These are phyloP conservation scores for Calephelis perditalis DNA, from an alignment of 2,888 invertebrate species.

Conservation along the genomic window DNA sequence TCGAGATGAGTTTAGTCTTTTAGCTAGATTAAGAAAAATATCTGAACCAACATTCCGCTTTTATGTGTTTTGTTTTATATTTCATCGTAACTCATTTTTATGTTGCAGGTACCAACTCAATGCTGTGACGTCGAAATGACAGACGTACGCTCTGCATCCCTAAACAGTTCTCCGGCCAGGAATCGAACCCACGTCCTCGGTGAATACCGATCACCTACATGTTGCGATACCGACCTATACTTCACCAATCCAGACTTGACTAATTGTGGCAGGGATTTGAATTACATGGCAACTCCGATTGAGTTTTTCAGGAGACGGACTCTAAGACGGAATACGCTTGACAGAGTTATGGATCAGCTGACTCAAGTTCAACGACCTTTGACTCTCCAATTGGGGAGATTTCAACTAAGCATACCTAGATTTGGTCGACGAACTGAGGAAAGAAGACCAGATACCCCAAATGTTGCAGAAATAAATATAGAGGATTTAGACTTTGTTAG, in stretches of 20 bases:
- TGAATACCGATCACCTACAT: conserved; percentile 52
- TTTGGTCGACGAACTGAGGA: conserved; percentile 38
- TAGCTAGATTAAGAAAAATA: no score
- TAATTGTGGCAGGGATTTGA: conserved; percentile 41
- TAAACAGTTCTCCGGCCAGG: conserved; percentile 41
- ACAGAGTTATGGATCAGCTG: conserved; percentile 46
- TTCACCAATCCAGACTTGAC: conserved; percentile 43
- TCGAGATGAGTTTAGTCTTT: no score
- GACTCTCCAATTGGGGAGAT: conserved; percentile 59
- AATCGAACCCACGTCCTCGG: conserved; percentile 29
- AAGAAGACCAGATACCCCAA: conserved; percentile 57
- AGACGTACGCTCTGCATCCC: conserved; percentile 41
- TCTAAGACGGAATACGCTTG: conserved; percentile 42
- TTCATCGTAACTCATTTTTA: not conserved
- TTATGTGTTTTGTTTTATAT: no score
- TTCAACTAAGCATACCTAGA: conserved; percentile 55
- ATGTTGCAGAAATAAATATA: conserved; percentile 55
- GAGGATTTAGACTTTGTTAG: conserved; percentile 56
- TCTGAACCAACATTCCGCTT: no score
- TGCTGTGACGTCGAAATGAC: conserved; percentile 59
- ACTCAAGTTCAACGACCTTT: conserved; percentile 41
- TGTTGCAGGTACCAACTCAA: conserved; percentile 54
- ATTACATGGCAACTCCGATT: conserved; percentile 49
- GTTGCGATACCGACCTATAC: conserved; percentile 44
- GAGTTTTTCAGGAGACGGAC: conserved; percentile 44